Evolutionary conservation across 2,888 invertebrate genomes (phyloP).

Genomic region (Pollenia griseotomentosa): DNA sequence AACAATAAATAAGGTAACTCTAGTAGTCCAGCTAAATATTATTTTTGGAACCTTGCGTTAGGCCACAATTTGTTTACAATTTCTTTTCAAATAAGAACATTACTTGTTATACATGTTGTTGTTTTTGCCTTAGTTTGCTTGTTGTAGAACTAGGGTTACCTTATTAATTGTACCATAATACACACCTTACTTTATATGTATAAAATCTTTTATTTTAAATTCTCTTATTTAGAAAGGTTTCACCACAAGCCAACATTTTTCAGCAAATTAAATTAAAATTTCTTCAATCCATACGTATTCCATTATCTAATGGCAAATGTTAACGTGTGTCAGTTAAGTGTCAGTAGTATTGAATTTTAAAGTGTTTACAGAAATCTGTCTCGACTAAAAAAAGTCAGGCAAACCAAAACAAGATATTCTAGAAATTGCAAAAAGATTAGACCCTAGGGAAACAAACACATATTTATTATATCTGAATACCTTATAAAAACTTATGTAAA

Average conservation of each 20-base stretch:
- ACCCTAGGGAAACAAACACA: constrained; percentile 18
- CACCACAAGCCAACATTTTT: background rate
- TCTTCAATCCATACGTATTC: constrained; percentile 1
- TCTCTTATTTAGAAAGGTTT: background rate
- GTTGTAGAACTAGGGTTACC: too few relatives aligned
- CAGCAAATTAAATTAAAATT: constrained; percentile 19
- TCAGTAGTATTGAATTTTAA: constrained; percentile 43
- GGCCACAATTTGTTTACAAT: too few relatives aligned
- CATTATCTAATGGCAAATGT: constrained; percentile 43
- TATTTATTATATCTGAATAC: background rate
- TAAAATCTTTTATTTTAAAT: background rate
- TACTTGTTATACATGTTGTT: too few relatives aligned
- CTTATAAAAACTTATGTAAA: background rate
- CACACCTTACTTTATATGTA: too few relatives aligned
- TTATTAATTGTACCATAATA: too few relatives aligned
- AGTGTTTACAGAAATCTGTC: constrained; percentile 35
- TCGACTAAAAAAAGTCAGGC: background rate
- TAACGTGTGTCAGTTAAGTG: constrained; percentile 45
- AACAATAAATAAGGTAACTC: too few relatives aligned
- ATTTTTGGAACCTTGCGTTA: too few relatives aligned
- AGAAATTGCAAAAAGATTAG: constrained; percentile 15
- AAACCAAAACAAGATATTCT: background rate
- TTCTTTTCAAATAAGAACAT: too few relatives aligned
- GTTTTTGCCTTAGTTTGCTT: too few relatives aligned
- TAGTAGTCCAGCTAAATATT: too few relatives aligned